phyloP scores from a whole-genome alignment of 2,797 vertebrate species.

The Falco concolor region DNA sequence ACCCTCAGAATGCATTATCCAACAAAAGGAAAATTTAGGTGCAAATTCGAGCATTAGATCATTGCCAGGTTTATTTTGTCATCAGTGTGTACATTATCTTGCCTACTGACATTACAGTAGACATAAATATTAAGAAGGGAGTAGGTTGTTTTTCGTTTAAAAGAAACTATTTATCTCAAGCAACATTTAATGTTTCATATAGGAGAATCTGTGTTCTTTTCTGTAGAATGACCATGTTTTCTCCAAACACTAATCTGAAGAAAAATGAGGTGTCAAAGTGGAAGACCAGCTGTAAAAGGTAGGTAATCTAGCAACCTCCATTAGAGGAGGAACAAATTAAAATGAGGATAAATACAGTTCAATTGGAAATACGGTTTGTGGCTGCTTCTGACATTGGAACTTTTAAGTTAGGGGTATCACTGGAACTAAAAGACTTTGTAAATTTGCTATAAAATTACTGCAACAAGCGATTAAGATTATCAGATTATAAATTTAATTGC shows the following conservation, averaged over 20 bases:
- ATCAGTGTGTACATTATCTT: not conserved
- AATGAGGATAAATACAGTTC: not conserved
- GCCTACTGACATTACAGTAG: not conserved
- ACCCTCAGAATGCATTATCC: not conserved
- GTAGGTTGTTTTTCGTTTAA: not conserved
- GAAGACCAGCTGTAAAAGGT: constrained; percentile 71
- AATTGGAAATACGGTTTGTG: not conserved
- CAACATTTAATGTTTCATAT: not conserved
- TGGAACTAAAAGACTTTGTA: not conserved
- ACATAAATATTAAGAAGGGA: not conserved
- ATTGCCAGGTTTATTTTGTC: not conserved
- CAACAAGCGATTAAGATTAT: not conserved
- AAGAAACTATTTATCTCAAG: not conserved
- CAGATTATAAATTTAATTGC: not conserved
- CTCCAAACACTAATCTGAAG: constrained; percentile 77
- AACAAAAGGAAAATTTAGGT: not conserved
- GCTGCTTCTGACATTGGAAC: not conserved
- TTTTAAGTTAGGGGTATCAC: not conserved
- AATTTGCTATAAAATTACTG: not conserved
- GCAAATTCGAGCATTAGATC: not conserved
- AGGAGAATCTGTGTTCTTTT: not conserved
- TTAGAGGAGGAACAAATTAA: not conserved
- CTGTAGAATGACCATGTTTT: constrained; percentile 81
- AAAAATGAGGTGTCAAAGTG: constrained; percentile 44
- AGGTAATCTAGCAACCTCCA: not conserved